Evolutionary conservation across 2,888 invertebrate species (phyloP).

Genomic region (Hypselothyrea guttata): DNA sequence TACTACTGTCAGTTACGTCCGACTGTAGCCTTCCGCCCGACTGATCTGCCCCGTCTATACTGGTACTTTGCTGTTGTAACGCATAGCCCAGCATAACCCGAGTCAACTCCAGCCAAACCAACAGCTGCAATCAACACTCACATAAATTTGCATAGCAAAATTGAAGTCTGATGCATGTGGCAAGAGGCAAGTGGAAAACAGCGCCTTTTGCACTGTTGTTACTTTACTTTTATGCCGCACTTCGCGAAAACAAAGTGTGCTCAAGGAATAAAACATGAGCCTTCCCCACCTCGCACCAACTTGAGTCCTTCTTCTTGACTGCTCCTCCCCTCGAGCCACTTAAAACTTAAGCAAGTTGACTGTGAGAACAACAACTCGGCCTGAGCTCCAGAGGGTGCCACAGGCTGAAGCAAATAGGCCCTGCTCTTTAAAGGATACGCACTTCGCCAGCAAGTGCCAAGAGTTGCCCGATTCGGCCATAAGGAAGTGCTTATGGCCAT

Average conservation of each 20-base stretch:
- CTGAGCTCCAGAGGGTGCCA: background rate
- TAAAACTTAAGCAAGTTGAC: conserved; percentile 53
- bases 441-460: conserved; percentile 25
- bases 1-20: too few species aligned
- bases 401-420: conserved; percentile 18
- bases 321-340: conserved; percentile 23
- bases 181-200: conserved; percentile 3
- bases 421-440: conserved; percentile 12
- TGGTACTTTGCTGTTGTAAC: too few species aligned
- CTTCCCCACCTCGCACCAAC: conserved; percentile 9
- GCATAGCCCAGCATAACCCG: too few species aligned
- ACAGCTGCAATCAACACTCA: conserved; percentile 71
- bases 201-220: conserved; percentile 12
- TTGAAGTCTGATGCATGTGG: conserved; percentile 41
- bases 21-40: too few species aligned
- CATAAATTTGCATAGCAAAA: conserved; percentile 72
- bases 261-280: conserved; percentile 70
- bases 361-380: conserved; percentile 22
- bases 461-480: conserved; percentile 8
- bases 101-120: conserved; percentile 22
- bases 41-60: too few species aligned
- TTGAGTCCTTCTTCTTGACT: background rate
- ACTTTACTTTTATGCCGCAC: conserved; percentile 56
- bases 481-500: conserved; percentile 46
- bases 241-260: conserved; percentile 57